Evolutionary conservation across 1,140 invertebrate genomes (phyloP).

Genomic region (Papilio dardanus): DNA sequence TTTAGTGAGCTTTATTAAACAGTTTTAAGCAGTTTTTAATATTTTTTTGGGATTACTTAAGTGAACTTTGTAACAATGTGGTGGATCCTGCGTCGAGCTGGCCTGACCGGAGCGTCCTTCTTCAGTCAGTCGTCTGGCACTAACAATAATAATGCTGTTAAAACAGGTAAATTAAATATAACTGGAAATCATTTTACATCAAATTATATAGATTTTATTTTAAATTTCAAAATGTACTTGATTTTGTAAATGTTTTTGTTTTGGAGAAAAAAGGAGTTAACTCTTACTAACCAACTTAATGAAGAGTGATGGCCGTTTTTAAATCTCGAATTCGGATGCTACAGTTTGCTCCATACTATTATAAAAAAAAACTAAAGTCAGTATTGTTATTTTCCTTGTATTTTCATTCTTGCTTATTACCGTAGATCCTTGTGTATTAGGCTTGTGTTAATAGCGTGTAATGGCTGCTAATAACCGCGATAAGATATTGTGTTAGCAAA

Average conservation of each 20-base stretch:
- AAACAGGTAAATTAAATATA: constrained; percentile 59
- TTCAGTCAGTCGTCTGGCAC: constrained; percentile 68
- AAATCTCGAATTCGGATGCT: too few species aligned
- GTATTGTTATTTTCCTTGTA: too few species aligned
- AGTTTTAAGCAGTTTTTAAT: constrained; percentile 8
- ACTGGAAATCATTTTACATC: not conserved
- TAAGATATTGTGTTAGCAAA: not conserved
- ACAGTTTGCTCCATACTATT: too few species aligned
- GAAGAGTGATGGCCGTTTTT: too few species aligned
- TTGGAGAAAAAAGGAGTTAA: too few species aligned
- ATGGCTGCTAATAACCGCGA: not conserved
- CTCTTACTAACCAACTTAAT: too few species aligned
- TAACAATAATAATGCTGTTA: constrained; percentile 69
- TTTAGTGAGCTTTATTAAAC: not conserved
- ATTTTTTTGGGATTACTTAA: not conserved
- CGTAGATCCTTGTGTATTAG: not conserved
- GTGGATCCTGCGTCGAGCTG: constrained; percentile 74
- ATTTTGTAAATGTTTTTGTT: too few species aligned
- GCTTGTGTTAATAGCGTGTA: not conserved
- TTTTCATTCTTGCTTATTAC: not conserved
- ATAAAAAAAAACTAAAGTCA: too few species aligned
- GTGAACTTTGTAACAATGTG: constrained; percentile 58
- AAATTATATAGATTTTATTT: not conserved
- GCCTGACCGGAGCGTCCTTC: constrained; percentile 71
- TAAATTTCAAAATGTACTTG: too few species aligned